These are phyloP conservation scores for Machimus rusticus DNA, from an alignment of 2,888 invertebrate genomes.

Conservation along the genomic window DNA sequence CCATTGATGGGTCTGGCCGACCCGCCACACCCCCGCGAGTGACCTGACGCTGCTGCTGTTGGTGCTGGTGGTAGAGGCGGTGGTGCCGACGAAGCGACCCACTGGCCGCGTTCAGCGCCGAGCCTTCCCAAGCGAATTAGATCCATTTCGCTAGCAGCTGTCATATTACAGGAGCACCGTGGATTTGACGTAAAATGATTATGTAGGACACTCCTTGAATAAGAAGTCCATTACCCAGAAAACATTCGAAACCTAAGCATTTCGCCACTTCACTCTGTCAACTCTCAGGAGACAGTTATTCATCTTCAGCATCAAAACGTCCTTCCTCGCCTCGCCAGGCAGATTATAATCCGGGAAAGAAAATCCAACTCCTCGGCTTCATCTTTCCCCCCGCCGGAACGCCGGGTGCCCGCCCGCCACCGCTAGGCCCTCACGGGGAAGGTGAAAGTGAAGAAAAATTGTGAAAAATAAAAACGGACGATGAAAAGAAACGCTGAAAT, in stretches of 20 bases:
- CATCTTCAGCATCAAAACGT: constrained; percentile 34
- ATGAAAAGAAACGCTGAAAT: constrained; percentile 31
- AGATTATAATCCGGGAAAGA: constrained; percentile 31
- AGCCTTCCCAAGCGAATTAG: constrained; percentile 26
- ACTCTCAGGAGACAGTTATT: constrained; percentile 40
- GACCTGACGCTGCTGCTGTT: neutral
- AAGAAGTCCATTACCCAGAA: constrained; percentile 39
- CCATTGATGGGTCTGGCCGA: neutral
- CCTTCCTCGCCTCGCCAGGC: constrained; percentile 7
- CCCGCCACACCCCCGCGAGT: neutral
- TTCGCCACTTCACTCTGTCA: constrained; percentile 39
- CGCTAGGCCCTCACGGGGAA: constrained; percentile 1
- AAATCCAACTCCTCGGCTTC: neutral
- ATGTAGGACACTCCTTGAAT: constrained; percentile 33
- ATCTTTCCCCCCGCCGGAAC: neutral
- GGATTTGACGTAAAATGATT: constrained; percentile 40
- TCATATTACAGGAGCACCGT: constrained; percentile 34
- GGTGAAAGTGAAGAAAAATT: constrained; percentile 40
- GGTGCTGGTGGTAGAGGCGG: too few species aligned
- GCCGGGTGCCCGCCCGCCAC: neutral
- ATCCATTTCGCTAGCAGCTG: constrained; percentile 29
- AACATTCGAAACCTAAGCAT: constrained; percentile 38
- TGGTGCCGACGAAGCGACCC: neutral
- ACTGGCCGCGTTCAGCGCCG: neutral
- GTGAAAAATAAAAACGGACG: constrained; percentile 40